Percentiles rank a stretch among this genome's conserved stretches.
Conservation (phyloP, 2,113 vertebrate species). For the Rostratula benghalensis region DNA sequence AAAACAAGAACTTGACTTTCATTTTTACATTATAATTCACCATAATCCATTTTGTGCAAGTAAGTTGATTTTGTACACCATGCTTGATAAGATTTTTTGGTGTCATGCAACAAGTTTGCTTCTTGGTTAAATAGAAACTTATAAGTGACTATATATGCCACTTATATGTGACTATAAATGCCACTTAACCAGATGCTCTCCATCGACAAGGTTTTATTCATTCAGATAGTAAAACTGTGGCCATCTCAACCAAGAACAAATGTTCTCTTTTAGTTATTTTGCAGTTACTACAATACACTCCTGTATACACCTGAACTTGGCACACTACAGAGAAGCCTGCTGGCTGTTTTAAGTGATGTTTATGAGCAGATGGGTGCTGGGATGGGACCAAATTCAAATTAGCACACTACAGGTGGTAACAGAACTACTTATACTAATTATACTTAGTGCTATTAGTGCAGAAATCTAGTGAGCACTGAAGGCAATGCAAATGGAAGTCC, state of each 20-base stretch:
- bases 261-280: not conserved
- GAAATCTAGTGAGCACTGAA: not conserved
- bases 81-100: not conserved
- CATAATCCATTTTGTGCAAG: not conserved
- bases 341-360: not conserved
- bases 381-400: not conserved
- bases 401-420: not conserved
- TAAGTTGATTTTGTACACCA: not conserved
- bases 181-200: not conserved
- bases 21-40: not conserved
- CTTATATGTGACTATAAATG: fast-evolving
- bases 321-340: not conserved
- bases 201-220: not conserved
- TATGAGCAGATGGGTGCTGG: slow-evolving; percentile 13
- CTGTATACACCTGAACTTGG: not conserved
- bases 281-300: not conserved
- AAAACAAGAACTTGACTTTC: not conserved
- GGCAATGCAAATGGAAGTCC: not conserved
- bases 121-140: not conserved
- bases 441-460: not conserved
- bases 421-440: not conserved
- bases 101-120: not conserved
- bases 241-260: not conserved
- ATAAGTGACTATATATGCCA: too few species aligned
- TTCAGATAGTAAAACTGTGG: not conserved